Evolutionary conservation across 92 coral and sea anemone genomes (phyloP), one percentile per base, ranked within the genome.

Genomic region (Pocillopora meandrina): DNA sequence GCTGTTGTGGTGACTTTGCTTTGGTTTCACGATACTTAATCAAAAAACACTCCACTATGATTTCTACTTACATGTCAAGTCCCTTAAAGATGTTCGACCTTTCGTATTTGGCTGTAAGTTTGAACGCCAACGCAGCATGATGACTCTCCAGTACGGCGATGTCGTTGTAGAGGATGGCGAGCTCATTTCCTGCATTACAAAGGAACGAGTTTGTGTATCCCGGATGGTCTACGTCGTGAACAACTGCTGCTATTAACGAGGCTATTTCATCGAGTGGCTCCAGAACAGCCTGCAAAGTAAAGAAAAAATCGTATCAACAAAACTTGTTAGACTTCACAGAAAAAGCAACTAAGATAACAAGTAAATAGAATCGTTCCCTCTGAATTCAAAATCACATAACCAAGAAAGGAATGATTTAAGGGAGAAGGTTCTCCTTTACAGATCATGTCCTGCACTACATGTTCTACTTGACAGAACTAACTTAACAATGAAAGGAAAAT

Each of bases 181-280:
- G 92, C 79, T 93, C 93, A 42, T 90, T 93, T 14, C 97, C 96
- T 10, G 95, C 98, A 90, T 97, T 97, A 72, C 99, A 97, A 21
- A 97, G 98, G 81, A 97, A 97, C n/a, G 99, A 97, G 93, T 97
- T 97, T 1, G 99, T 97, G 79, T 95, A 97, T 5, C 99, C 99
- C 26, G 99, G 99, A 90, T 97, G 99, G 85, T 97, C 99, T 26
- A 97, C 98, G 75, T 97, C 99, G 76, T 97, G 99, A 12, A 97
- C 99, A 35, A 91, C 95, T 18, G 99, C 99, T 35, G 99, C 99
- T 85, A 97, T 97, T 55, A 97, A 88, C 1, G 99, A 93, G 3
- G 99, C 99, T 57, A 95, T 93, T 85, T 94, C 99, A 78, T 97
- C 99, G 73, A 94, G 87, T 0, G 99, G 99, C 78, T 97, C 99